Evolutionary conservation across 2,797 vertebrate genomes (phyloP).

Genomic region (Amphiprion clarkii): DNA sequence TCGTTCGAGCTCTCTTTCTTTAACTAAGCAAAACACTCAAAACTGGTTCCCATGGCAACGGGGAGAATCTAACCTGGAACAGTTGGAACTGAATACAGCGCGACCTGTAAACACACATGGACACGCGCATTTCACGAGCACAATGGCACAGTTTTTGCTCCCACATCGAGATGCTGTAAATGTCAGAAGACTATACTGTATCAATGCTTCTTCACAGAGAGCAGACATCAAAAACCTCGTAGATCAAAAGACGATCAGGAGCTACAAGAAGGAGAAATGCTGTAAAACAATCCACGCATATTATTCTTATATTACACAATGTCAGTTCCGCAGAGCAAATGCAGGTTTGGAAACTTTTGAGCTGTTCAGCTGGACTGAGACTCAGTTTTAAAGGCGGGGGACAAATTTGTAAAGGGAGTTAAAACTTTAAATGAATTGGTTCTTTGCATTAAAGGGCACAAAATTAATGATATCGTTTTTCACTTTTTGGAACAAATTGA

Average conservation of each 20-base stretch:
- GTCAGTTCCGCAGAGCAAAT: background rate
- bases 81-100: constrained; percentile 61
- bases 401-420: background rate
- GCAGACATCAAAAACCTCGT: constrained; percentile 11
- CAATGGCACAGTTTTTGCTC: constrained; percentile 36
- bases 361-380: background rate
- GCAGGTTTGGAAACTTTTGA: constrained; percentile 1
- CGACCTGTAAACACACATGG: constrained; percentile 65
- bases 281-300: background rate
- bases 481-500: background rate
- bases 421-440: background rate
- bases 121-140: constrained; percentile 32
- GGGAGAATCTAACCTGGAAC: constrained; percentile 68
- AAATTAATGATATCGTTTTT: background rate
- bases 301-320: background rate
- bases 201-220: constrained; percentile 26
- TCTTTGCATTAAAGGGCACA: background rate
- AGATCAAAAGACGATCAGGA: constrained; percentile 14
- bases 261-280: background rate
- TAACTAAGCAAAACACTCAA: constrained; percentile 72
- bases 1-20: constrained; percentile 57
- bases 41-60: constrained; percentile 79
- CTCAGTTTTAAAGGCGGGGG: background rate
- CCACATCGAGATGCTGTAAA: constrained; percentile 55
- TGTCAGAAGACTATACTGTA: constrained; percentile 44